These are phyloP conservation scores for Luperina testacea DNA, from an alignment of 2,888 invertebrate genomes.

Conservation along the genomic window DNA sequence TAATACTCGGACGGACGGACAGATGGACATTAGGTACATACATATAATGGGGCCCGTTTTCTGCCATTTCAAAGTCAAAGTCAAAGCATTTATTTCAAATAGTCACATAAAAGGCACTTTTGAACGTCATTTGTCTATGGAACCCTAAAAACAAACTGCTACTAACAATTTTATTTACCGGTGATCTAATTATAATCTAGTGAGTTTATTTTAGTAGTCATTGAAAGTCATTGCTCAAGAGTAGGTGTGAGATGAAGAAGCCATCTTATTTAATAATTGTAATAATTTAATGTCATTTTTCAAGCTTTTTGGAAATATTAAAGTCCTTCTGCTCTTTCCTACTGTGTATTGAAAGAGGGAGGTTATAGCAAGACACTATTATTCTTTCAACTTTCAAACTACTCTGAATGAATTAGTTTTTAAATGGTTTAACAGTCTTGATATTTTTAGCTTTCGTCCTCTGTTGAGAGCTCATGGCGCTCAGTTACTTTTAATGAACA, in stretches of 20 bases:
- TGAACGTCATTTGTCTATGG: too few relatives aligned
- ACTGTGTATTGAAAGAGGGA: not conserved
- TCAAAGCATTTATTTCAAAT: too few relatives aligned
- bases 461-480: conserved; percentile 13
- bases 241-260: not conserved
- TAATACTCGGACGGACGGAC: not conserved
- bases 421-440: conserved; percentile 43
- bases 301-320: not conserved
- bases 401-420: conserved; percentile 59
- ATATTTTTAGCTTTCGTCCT: conserved; percentile 33
- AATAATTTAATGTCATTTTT: not conserved
- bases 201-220: not conserved
- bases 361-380: conserved; percentile 36
- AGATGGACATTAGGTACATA: too few relatives aligned
- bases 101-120: too few relatives aligned
- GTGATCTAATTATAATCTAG: not conserved
- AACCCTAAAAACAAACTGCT: not conserved
- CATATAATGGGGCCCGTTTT: not conserved
- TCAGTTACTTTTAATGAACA: conserved; percentile 42
- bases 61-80: too few relatives aligned
- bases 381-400: conserved; percentile 58
- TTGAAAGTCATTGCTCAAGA: not conserved
- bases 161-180: not conserved
- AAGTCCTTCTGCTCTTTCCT: conserved; percentile 20
- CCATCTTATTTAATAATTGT: conserved; percentile 4